These are phyloP conservation scores for Caenorhabditis angaria DNA, from an alignment of 2,888 invertebrate genomes.

Conservation along the genomic window DNA sequence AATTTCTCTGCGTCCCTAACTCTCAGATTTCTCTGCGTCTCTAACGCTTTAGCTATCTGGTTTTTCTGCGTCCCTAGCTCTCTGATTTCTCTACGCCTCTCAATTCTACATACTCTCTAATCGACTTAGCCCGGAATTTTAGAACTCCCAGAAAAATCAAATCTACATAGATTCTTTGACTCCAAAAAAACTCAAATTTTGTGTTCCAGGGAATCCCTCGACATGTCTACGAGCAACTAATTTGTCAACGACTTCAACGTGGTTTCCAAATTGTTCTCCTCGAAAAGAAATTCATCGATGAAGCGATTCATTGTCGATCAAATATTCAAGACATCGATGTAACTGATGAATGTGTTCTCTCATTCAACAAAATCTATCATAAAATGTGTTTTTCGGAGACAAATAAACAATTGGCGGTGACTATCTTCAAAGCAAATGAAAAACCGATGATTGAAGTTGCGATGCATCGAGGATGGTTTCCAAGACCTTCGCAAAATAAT, in stretches of 20 bases:
- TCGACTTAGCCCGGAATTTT: too few relatives aligned
- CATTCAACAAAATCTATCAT: conserved; percentile 50
- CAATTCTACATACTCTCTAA: too few relatives aligned
- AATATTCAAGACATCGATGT: conserved; percentile 1
- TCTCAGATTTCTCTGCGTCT: too few relatives aligned
- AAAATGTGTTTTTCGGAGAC: conserved; percentile 14
- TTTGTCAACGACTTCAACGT: conserved; percentile 90
- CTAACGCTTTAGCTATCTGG: too few relatives aligned
- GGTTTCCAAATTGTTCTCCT: conserved; percentile 72
- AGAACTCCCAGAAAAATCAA: too few relatives aligned
- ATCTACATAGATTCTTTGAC: conserved; percentile 7
- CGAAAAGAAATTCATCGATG: conserved; percentile 32
- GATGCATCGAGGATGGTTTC: conserved; percentile 19
- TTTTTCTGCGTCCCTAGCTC: too few relatives aligned
- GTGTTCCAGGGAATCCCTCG: neutral
- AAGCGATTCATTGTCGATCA: neutral
- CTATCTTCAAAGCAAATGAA: conserved; percentile 19
- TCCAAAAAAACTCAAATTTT: neutral
- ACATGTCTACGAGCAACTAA: conserved; percentile 79
- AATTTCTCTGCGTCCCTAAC: too few relatives aligned
- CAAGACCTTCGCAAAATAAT: conserved; percentile 17
- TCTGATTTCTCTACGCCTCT: too few relatives aligned
- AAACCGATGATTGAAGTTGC: neutral
- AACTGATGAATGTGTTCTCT: conserved; percentile 31
- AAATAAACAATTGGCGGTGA: conserved; percentile 12